Conservation (phyloP, 2,888 invertebrate species). For the Timema cristinae region DNA sequence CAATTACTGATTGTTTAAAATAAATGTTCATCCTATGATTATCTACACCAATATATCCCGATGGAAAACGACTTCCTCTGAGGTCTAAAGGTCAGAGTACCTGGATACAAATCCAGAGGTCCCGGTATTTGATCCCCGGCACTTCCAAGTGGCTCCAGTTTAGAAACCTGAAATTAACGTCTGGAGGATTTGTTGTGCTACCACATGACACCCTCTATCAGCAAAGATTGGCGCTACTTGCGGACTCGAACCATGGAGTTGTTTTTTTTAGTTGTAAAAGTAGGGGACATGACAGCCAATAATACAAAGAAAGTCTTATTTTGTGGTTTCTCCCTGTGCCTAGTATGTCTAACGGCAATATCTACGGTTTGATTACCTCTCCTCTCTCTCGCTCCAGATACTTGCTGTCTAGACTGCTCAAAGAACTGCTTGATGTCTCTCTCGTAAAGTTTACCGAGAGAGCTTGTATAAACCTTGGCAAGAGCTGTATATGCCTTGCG, state of each 20-base stretch:
- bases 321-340: no score
- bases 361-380: conserved; percentile 28
- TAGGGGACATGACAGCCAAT: not conserved
- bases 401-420: conserved; percentile 63
- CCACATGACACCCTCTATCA: no score
- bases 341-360: not conserved
- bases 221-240: no score
- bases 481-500: conserved; percentile 75
- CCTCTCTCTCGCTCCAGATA: conserved; percentile 42
- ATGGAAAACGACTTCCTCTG: no score
- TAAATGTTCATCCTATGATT: no score
- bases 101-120: no score
- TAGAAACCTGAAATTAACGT: not conserved
- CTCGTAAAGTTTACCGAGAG: conserved; percentile 84
- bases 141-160: not conserved
- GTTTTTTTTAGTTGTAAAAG: not conserved
- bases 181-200: no score
- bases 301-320: not conserved
- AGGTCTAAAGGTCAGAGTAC: no score
- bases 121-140: no score
- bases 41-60: no score
- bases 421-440: conserved; percentile 76
- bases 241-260: not conserved
- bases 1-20: no score
- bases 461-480: conserved; percentile 73